A percentile compares a stretch with the other conserved stretches of the same genome.
Evolutionary conservation across 2,797 vertebrate species (phyloP).

Genomic region (Chlorospingus flavigularis): DNA sequence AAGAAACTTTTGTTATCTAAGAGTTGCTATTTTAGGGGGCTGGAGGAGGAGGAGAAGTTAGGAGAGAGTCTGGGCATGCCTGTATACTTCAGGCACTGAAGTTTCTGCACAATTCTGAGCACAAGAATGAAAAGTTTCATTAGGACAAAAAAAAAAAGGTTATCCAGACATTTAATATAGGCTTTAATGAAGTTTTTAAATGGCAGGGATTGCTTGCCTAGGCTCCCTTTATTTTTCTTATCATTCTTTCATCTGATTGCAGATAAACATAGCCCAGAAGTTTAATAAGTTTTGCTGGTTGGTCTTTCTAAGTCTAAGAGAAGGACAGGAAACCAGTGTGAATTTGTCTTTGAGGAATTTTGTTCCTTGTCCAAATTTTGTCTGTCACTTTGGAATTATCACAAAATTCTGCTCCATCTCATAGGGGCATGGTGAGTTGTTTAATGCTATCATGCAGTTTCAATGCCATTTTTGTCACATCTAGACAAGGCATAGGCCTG

Average conservation of each 20-base stretch:
- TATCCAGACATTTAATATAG: not conserved
- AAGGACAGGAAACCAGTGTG: not conserved
- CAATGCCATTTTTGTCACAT: not conserved
- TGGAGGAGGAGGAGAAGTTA: not conserved
- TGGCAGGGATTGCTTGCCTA: not conserved
- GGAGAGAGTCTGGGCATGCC: not conserved
- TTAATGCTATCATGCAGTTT: not conserved
- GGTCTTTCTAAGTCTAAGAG: not conserved
- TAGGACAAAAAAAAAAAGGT: not conserved
- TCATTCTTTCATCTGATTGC: not conserved
- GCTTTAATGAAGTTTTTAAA: not conserved
- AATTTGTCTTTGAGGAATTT: not conserved
- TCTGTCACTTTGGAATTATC: not conserved
- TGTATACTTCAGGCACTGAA: not conserved
- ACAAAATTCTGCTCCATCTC: not conserved
- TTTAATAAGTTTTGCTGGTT: not conserved
- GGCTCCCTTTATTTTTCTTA: not conserved
- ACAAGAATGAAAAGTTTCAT: not conserved
- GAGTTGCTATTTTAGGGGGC: not conserved
- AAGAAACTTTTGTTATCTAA: conserved; percentile 30
- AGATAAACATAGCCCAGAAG: not conserved
- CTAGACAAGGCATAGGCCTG: not conserved
- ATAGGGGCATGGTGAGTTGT: not conserved
- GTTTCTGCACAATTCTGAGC: not conserved
- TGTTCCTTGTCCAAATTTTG: not conserved